A percentile compares a stretch with the other conserved stretches of the same genome.
Conservation (phyloP, 2,888 invertebrate genomes). For the Protodeltote pygarga region DNA sequence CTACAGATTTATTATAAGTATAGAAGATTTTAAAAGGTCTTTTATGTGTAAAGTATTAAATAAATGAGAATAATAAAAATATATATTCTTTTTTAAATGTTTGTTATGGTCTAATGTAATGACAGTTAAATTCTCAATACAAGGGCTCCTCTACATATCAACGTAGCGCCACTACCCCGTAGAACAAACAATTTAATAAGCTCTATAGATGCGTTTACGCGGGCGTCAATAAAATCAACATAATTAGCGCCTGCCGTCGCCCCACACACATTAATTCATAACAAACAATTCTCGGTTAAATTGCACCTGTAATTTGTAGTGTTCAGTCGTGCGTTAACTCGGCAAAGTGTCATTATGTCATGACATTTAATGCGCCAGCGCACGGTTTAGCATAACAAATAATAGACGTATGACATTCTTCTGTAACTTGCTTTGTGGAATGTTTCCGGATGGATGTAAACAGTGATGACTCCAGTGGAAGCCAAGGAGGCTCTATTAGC, state of each 20-base stretch:
- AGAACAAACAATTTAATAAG: conserved; percentile 12
- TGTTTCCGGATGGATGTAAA: conserved; percentile 46
- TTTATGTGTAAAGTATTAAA: too few relatives aligned
- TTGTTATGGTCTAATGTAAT: too few relatives aligned
- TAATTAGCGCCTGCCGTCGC: conserved; percentile 65
- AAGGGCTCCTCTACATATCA: too few relatives aligned
- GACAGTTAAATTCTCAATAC: too few relatives aligned
- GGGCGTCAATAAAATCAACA: conserved; percentile 65
- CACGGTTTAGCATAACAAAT: conserved; percentile 81
- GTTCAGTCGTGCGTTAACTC: conserved; percentile 57
- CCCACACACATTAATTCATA: conserved; percentile 69
- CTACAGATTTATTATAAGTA: too few relatives aligned
- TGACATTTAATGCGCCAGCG: conserved; percentile 66
- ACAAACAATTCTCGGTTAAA: conserved; percentile 70
- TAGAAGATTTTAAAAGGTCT: too few relatives aligned
- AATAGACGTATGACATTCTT: conserved; percentile 73
- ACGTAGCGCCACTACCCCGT: conserved; percentile 26
- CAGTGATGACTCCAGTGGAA: too few relatives aligned
- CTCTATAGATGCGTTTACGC: conserved; percentile 41
- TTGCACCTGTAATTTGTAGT: conserved; percentile 72
- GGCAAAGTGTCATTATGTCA: conserved; percentile 69
- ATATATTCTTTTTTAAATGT: too few relatives aligned
- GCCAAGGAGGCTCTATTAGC: too few relatives aligned
- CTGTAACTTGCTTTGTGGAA: conserved; percentile 51
- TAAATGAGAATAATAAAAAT: too few relatives aligned